phyloP scores from a whole-genome alignment of 2,797 vertebrate genomes.

The Silurus aristotelis region DNA sequence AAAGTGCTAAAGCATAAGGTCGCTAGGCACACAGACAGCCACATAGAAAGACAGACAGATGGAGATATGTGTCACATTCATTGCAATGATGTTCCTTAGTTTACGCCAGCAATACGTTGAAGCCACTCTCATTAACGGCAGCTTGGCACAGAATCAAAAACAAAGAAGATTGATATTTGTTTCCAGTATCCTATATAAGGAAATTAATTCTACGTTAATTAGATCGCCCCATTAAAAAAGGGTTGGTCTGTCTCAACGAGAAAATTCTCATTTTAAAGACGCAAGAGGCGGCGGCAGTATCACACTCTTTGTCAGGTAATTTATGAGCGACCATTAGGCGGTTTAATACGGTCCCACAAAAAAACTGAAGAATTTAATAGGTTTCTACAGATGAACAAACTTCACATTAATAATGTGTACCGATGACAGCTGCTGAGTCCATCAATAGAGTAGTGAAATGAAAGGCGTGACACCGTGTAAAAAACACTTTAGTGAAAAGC shows the following conservation, averaged over 20 bases:
- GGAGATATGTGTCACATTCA: slow-evolving; percentile 9
- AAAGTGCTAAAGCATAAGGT: slow-evolving; percentile 30
- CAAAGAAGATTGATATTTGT: slow-evolving; percentile 63
- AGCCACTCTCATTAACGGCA: slow-evolving; percentile 38
- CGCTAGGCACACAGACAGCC: slow-evolving; percentile 18
- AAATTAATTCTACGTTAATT: slow-evolving; percentile 75
- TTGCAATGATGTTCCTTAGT: slow-evolving; percentile 16
- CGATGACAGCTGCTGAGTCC: slow-evolving; percentile 57
- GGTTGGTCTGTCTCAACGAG: slow-evolving; percentile 70
- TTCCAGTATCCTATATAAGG: slow-evolving; percentile 71
- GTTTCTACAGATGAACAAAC: slow-evolving; percentile 71
- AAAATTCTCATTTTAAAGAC: slow-evolving; percentile 68
- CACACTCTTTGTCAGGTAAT: slow-evolving; percentile 78
- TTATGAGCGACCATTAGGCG: slow-evolving; percentile 74
- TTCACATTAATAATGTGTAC: slow-evolving; percentile 71
- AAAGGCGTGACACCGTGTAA: slow-evolving; percentile 28
- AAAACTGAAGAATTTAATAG: slow-evolving; percentile 65
- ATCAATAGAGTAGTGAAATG: slow-evolving; percentile 4
- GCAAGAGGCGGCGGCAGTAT: slow-evolving; percentile 65
- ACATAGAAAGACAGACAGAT: slow-evolving; percentile 35
- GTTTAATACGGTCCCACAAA: slow-evolving; percentile 69
- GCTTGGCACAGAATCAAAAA: slow-evolving; percentile 63
- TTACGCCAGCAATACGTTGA: slow-evolving; percentile 52
- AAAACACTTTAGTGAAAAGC: slow-evolving; percentile 7
- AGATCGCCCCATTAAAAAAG: slow-evolving; percentile 64